These are phyloP conservation scores for Salvelinus alpinus DNA, from an alignment of 2,113 vertebrate species.

Conservation along the genomic window DNA sequence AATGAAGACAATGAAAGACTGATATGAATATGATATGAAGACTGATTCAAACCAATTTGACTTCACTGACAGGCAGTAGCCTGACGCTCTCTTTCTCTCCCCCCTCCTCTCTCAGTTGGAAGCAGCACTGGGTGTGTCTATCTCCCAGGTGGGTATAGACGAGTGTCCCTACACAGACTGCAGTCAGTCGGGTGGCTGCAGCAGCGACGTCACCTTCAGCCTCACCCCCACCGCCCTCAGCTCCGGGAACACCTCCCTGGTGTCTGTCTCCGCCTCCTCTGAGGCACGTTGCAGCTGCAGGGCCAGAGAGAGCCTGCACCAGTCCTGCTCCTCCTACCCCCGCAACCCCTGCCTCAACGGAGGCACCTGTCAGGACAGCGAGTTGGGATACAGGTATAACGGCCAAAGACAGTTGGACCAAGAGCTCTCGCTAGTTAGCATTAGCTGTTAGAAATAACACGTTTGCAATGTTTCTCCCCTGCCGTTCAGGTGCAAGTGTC, in stretches of 20 bases:
- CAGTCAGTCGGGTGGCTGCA: conserved; percentile 74
- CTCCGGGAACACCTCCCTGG: conserved; percentile 72
- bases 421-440: background rate
- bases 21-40: too few species aligned
- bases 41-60: background rate
- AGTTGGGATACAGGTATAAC: conserved; percentile 82
- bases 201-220: conserved; percentile 69
- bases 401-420: background rate
- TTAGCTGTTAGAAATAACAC: background rate
- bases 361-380: conserved; percentile 80
- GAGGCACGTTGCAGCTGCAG: conserved; percentile 76
- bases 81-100: background rate
- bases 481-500: conserved; percentile 79
- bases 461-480: background rate
- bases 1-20: too few species aligned
- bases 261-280: conserved; percentile 74
- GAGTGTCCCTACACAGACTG: conserved; percentile 79
- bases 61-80: too few species aligned
- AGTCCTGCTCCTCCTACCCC: conserved; percentile 79
- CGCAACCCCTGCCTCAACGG: conserved; percentile 82
- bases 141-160: conserved; percentile 81
- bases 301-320: conserved; percentile 72
- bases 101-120: conserved; percentile 75
- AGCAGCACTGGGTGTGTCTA: conserved; percentile 71
- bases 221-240: conserved; percentile 71